phyloP scores from a whole-genome alignment of 1,140 invertebrate genomes.

The Bombus waltoni region DNA sequence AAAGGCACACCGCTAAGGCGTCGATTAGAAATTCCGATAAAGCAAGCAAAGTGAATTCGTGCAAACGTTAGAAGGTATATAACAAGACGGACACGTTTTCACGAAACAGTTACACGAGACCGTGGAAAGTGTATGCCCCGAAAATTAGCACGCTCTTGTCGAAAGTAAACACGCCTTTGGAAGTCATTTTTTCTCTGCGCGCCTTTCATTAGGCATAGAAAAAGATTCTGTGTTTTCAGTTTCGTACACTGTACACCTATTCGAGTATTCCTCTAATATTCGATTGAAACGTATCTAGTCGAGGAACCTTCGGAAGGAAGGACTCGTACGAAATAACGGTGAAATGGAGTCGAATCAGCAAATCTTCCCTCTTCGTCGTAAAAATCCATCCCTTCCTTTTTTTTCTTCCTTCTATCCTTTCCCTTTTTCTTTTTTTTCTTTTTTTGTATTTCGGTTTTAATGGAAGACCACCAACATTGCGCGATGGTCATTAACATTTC shows the following conservation, averaged over 20 bases:
- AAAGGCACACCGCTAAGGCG: background rate
- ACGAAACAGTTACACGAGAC: conserved; percentile 28
- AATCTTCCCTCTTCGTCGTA: background rate
- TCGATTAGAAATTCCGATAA: conserved; percentile 36
- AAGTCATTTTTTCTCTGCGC: background rate
- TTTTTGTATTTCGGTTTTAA: conserved; percentile 5
- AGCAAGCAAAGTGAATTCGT: conserved; percentile 4
- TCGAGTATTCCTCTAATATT: no score
- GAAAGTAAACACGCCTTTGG: conserved; percentile 33
- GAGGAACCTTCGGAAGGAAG: no score
- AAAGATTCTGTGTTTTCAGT: background rate
- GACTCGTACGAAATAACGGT: no score
- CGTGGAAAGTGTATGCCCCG: conserved; percentile 27
- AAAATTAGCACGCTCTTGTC: conserved; percentile 46
- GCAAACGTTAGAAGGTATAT: conserved; percentile 31
- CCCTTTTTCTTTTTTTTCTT: background rate
- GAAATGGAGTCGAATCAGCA: no score
- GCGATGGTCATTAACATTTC: conserved; percentile 25
- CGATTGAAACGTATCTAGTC: no score
- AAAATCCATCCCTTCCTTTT: background rate
- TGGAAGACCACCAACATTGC: conserved; percentile 27
- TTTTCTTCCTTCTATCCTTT: background rate
- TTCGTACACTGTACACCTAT: no score
- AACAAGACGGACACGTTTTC: conserved; percentile 23
- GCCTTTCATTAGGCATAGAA: background rate